Conservation (phyloP, 2,888 invertebrate genomes). For the Cheilosia grossa region DNA sequence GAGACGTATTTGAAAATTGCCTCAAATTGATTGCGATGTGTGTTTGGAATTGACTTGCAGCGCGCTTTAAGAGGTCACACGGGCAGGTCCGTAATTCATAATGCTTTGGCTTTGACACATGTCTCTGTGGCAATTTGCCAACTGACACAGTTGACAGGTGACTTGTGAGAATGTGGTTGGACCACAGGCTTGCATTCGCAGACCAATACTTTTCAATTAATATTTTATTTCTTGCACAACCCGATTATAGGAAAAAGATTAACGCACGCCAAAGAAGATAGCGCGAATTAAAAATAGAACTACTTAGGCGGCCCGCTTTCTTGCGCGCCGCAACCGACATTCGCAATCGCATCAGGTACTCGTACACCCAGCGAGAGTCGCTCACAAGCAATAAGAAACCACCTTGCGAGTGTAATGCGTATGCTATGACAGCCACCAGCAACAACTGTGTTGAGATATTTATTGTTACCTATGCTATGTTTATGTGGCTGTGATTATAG, state of each 20-base stretch:
- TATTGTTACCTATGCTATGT: constrained; percentile 14
- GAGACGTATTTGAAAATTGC: constrained; percentile 34
- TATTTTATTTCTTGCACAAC: constrained; percentile 44
- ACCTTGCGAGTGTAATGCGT: constrained; percentile 48
- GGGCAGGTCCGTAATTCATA: constrained; percentile 3
- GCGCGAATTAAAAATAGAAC: constrained; percentile 64
- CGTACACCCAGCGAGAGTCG: constrained; percentile 32
- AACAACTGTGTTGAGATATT: constrained; percentile 26
- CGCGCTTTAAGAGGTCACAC: constrained; percentile 30
- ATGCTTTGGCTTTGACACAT: constrained; percentile 48
- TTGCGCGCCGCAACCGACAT: constrained; percentile 23
- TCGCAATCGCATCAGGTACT: constrained; percentile 23
- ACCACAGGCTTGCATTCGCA: constrained; percentile 11
- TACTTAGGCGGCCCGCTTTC: constrained; percentile 42
- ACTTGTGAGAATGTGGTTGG: constrained; percentile 4
- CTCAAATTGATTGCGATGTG: constrained; percentile 45
- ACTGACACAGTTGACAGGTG: constrained; percentile 44
- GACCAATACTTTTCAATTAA: constrained; percentile 3
- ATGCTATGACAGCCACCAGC: constrained; percentile 49
- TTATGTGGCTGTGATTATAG: constrained; percentile 34
- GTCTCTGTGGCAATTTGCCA: constrained; percentile 47
- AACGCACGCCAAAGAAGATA: constrained; percentile 30
- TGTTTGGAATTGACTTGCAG: constrained; percentile 53
- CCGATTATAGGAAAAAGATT: constrained; percentile 20
- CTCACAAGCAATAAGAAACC: constrained; percentile 55